phyloP scores from a whole-genome alignment of 2,888 invertebrate genomes.

The Cotesia congregata region DNA sequence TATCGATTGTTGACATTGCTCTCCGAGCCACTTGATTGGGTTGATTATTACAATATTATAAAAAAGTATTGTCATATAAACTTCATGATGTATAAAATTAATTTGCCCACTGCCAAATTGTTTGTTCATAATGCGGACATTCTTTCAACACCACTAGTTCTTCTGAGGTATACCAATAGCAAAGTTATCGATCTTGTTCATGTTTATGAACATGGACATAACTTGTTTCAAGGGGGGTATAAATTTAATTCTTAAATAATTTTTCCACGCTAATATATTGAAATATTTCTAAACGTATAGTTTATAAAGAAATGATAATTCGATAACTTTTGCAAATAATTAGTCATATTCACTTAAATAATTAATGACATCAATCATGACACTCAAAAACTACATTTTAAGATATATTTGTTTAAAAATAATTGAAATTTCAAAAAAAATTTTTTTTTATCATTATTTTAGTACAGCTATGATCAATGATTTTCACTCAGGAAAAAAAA shows the following conservation, averaged over 20 bases:
- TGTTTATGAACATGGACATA: neutral
- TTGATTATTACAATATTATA: slow-evolving; percentile 11
- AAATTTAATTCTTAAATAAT: neutral
- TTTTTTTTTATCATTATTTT: too few relatives aligned
- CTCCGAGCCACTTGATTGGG: slow-evolving; percentile 9
- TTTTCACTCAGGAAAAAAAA: too few relatives aligned
- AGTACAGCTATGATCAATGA: too few relatives aligned
- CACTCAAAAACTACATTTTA: too few relatives aligned
- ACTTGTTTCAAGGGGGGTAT: neutral
- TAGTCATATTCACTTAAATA: too few relatives aligned
- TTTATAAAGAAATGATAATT: too few relatives aligned
- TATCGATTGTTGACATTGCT: neutral
- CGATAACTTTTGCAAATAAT: too few relatives aligned
- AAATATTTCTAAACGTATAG: too few relatives aligned
- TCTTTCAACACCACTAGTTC: neutral
- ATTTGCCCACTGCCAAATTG: neutral
- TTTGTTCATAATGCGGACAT: neutral
- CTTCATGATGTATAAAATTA: neutral
- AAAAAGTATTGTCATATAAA: neutral
- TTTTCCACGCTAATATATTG: too few relatives aligned
- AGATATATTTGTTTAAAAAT: too few relatives aligned
- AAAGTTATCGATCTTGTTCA: slow-evolving; percentile 6
- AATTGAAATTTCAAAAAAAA: too few relatives aligned
- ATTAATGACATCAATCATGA: too few relatives aligned
- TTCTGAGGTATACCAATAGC: neutral